These are phyloP conservation scores for Melieria picta DNA, from an alignment of 2,888 invertebrate species.

Conservation along the genomic window DNA sequence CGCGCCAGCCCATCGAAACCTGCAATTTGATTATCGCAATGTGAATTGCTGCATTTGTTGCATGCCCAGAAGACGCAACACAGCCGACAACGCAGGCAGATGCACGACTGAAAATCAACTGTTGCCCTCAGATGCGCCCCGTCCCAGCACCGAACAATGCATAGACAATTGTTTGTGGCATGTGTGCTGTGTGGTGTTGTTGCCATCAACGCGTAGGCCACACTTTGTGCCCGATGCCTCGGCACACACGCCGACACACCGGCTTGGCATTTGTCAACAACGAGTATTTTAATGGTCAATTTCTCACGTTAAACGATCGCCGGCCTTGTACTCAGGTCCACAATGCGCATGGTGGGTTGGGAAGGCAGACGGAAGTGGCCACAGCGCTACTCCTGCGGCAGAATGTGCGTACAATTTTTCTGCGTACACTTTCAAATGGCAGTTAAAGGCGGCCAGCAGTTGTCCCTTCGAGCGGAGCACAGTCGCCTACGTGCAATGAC, in stretches of 20 bases:
- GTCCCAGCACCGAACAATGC: too few relatives aligned
- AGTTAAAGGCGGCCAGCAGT: conserved; percentile 26
- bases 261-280: conserved; percentile 53
- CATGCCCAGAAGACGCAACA: conserved; percentile 29
- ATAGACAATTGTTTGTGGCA: not conserved
- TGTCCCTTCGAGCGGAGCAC: conserved; percentile 15
- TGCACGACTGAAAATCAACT: not conserved
- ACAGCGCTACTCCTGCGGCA: not conserved
- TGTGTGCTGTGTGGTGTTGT: not conserved
- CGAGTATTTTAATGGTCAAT: conserved; percentile 60
- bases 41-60: conserved; percentile 56
- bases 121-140: not conserved
- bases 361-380: conserved; percentile 12
- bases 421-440: conserved; percentile 19
- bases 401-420: conserved; percentile 27
- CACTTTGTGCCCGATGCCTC: conserved; percentile 5
- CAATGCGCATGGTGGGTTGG: conserved; percentile 10
- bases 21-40: conserved; percentile 61
- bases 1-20: conserved; percentile 43
- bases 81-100: conserved; percentile 14
- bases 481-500: not conserved
- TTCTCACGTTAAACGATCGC: conserved; percentile 62
- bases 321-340: conserved; percentile 16
- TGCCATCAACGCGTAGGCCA: conserved; percentile 3
- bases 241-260: not conserved